phyloP scores from a whole-genome alignment of 1,140 invertebrate species.

The Palaemon carinicauda region DNA sequence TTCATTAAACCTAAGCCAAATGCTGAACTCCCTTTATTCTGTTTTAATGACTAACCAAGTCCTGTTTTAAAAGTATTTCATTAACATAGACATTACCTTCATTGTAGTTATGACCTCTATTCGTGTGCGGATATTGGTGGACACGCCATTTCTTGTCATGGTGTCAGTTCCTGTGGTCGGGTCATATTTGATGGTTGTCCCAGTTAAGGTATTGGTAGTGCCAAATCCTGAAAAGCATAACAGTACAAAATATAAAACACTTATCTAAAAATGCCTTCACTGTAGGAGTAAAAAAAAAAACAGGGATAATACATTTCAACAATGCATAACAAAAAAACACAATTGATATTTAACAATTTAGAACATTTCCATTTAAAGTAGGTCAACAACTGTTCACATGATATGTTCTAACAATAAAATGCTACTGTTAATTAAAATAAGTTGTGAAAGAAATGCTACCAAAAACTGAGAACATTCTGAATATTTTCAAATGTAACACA shows the following conservation, averaged over 20 bases:
- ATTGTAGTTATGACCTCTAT: conserved; percentile 97
- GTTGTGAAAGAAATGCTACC: too few species aligned
- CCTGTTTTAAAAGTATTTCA: neutral
- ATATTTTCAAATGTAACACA: too few species aligned
- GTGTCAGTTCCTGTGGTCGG: conserved; percentile 88
- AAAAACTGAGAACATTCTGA: too few species aligned
- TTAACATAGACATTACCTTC: conserved; percentile 63
- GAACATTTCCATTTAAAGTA: too few species aligned
- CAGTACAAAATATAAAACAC: conserved; percentile 27
- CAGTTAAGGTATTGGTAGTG: conserved; percentile 67
- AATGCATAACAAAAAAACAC: too few species aligned
- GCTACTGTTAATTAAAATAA: too few species aligned
- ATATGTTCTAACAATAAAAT: too few species aligned
- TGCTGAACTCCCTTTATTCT: neutral
- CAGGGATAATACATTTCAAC: too few species aligned
- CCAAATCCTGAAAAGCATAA: conserved; percentile 68
- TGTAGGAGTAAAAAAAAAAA: conserved; percentile 31
- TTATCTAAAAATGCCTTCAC: neutral
- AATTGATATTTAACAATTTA: too few species aligned
- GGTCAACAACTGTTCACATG: too few species aligned
- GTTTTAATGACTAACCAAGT: neutral
- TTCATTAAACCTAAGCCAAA: too few species aligned
- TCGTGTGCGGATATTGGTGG: conserved; percentile 84
- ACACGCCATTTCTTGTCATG: conserved; percentile 85
- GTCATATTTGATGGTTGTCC: conserved; percentile 86